Conservation (phyloP, 2,888 invertebrate species). For the Sinopyrophorus schimmeli region DNA sequence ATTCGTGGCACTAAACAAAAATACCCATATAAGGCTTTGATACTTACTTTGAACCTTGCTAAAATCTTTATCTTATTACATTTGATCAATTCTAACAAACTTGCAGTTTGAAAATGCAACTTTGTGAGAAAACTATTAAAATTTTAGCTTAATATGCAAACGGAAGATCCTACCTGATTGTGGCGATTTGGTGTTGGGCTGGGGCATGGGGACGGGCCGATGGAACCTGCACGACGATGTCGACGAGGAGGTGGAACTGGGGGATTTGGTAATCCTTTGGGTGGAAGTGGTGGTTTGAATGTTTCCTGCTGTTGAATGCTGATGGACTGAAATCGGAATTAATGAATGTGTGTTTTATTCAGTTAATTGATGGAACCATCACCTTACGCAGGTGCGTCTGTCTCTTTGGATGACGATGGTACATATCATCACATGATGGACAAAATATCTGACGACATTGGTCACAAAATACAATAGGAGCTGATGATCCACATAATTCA, state of each 20-base stretch:
- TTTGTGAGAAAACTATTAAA: not conserved
- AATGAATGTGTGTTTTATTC: not conserved
- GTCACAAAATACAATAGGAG: slow-evolving; percentile 80
- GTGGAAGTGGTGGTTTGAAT: slow-evolving; percentile 66
- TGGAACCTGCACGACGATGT: slow-evolving; percentile 60
- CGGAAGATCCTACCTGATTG: slow-evolving; percentile 45
- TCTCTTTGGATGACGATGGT: slow-evolving; percentile 89
- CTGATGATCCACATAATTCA: slow-evolving; percentile 82
- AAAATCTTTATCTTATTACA: not conserved
- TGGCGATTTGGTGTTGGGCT: slow-evolving; percentile 56
- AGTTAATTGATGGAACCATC: slow-evolving; percentile 33
- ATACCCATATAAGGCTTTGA: slow-evolving; percentile 16
- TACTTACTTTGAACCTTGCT: not conserved
- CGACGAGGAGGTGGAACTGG: slow-evolving; percentile 70
- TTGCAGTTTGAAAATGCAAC: not conserved
- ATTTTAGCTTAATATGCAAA: slow-evolving; percentile 11
- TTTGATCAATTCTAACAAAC: not conserved
- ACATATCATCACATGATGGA: slow-evolving; percentile 91
- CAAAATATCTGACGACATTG: slow-evolving; percentile 87
- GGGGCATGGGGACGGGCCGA: slow-evolving; percentile 56
- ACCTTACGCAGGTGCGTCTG: slow-evolving; percentile 80
- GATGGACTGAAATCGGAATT: slow-evolving; percentile 34
- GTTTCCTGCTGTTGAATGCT: slow-evolving; percentile 35
- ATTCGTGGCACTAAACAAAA: not conserved
- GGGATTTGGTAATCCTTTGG: slow-evolving; percentile 62